A percentile compares a stretch with the other conserved stretches of the same genome.
These are phyloP conservation scores for Dryocosmus kuriphilus DNA, from an alignment of 2,888 invertebrate genomes.

Conservation along the genomic window DNA sequence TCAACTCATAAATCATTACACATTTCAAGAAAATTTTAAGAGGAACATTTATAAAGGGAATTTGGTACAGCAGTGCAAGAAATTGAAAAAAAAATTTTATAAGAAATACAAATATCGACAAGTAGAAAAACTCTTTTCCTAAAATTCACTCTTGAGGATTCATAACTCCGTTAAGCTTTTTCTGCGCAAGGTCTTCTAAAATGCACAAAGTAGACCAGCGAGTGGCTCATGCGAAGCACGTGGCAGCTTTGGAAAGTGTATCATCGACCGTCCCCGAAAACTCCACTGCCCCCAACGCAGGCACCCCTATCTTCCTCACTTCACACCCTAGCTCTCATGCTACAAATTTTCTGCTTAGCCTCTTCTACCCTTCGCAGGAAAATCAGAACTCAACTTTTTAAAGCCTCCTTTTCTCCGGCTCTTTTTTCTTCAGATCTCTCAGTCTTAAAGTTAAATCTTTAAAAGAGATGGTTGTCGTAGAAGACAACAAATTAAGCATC, in stretches of 20 bases:
- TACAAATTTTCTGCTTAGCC: background rate
- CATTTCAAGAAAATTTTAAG: background rate
- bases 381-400: background rate
- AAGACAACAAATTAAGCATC: no score
- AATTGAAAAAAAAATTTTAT: background rate
- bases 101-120: background rate
- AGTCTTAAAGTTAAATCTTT: no score
- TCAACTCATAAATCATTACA: background rate
- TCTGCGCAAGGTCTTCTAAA: slow-evolving; percentile 31
- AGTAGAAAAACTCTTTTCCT: slow-evolving; percentile 4
- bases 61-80: background rate
- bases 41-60: background rate
- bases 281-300: slow-evolving; percentile 10
- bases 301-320: slow-evolving; percentile 8
- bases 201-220: slow-evolving; percentile 25
- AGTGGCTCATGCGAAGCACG: slow-evolving; percentile 23
- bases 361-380: background rate
- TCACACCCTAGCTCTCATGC: background rate
- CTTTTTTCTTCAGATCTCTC: background rate
- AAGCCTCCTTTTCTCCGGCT: background rate
- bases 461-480: no score
- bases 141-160: slow-evolving; percentile 8
- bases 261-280: slow-evolving; percentile 40
- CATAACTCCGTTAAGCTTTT: background rate
- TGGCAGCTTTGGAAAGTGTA: slow-evolving; percentile 23